A percentile compares a stretch with the other conserved stretches of the same genome.
These are phyloP conservation scores for Saimiri boliviensis DNA, from an alignment of 2,113 vertebrate species.

Conservation along the genomic window DNA sequence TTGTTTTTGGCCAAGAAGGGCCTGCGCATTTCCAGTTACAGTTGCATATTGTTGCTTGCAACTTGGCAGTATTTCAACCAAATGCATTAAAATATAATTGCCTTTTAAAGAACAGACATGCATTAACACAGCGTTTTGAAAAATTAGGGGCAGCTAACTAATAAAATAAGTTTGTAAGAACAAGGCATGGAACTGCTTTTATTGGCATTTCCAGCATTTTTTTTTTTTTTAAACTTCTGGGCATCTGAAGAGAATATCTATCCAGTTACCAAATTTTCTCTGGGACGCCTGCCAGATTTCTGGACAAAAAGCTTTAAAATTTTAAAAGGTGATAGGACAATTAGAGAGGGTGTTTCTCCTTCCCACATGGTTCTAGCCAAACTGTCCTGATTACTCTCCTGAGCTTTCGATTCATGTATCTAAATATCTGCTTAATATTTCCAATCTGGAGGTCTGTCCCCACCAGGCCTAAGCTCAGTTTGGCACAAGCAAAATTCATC, in stretches of 20 bases:
- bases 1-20: conserved; percentile 55
- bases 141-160: conserved; percentile 70
- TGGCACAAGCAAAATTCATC: background rate
- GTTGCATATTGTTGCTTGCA: conserved; percentile 56
- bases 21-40: conserved; percentile 54
- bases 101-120: conserved; percentile 70
- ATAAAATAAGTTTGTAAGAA: conserved; percentile 77
- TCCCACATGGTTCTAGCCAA: background rate
- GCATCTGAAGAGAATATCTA: conserved; percentile 67
- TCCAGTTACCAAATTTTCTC: conserved; percentile 54
- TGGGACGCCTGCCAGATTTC: conserved; percentile 16
- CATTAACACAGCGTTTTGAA: conserved; percentile 71
- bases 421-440: background rate
- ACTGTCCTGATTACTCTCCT: background rate
- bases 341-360: background rate
- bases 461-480: background rate
- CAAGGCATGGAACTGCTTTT: conserved; percentile 69
- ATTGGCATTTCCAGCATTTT: conserved; percentile 76
- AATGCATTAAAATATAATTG: conserved; percentile 72
- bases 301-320: conserved; percentile 47
- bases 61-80: conserved; percentile 59
- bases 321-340: conserved; percentile 22
- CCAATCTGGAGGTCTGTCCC: background rate
- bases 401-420: background rate
- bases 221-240: conserved; percentile 70